Evolutionary conservation across 2,113 vertebrate genomes (phyloP).

Genomic region (Ophiodon elongatus): DNA sequence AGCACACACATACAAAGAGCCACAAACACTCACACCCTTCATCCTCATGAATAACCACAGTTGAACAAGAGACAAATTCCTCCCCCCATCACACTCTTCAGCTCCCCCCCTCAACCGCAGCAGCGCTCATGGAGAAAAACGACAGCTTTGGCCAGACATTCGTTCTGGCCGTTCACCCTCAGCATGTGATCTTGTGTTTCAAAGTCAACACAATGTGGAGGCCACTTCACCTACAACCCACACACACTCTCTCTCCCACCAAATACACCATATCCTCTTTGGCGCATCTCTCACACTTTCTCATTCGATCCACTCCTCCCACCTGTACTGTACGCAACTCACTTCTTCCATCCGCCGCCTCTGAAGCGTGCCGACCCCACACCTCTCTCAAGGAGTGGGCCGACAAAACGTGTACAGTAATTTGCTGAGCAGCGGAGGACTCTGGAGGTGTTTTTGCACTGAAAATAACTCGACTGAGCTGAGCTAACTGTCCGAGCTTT

Average conservation of each 20-base stretch:
- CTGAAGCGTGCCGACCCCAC: slow-evolving; percentile 4
- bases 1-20: slow-evolving; percentile 44
- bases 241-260: slow-evolving; percentile 12
- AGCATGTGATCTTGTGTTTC: slow-evolving; percentile 58
- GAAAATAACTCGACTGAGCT: slow-evolving; percentile 23
- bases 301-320: slow-evolving; percentile 20
- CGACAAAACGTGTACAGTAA: background rate
- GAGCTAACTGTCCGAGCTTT: background rate
- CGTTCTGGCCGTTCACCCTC: slow-evolving; percentile 53
- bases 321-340: slow-evolving; percentile 27
- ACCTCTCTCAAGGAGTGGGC: slow-evolving; percentile 43
- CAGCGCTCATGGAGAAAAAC: slow-evolving; percentile 50
- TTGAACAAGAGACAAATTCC: slow-evolving; percentile 70
- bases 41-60: slow-evolving; percentile 74
- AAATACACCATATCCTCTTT: slow-evolving; percentile 20
- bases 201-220: slow-evolving; percentile 61
- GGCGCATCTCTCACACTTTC: slow-evolving; percentile 27
- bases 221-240: slow-evolving; percentile 42
- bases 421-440: slow-evolving; percentile 11
- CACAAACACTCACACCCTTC: slow-evolving; percentile 64
- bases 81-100: slow-evolving; percentile 52
- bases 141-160: slow-evolving; percentile 58
- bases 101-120: slow-evolving; percentile 53
- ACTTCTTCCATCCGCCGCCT: slow-evolving; percentile 55
- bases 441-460: slow-evolving; percentile 28